These are phyloP conservation scores for Endotricha flammealis DNA, from an alignment of 2,888 invertebrate genomes.

Conservation along the genomic window DNA sequence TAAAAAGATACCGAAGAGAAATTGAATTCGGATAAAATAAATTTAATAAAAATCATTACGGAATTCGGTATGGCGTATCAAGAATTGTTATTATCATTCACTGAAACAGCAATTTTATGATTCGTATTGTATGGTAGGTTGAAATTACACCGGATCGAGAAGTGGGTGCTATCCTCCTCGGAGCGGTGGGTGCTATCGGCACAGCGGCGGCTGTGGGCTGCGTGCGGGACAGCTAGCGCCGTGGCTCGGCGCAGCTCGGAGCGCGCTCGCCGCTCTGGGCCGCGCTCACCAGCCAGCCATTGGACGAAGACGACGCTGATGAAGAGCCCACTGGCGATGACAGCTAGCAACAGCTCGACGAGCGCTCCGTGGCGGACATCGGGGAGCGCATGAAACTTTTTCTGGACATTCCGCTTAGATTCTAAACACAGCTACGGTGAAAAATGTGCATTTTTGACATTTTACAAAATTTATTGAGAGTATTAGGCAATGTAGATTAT, in stretches of 20 bases:
- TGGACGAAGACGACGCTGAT: constrained; percentile 58
- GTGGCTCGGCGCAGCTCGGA: constrained; percentile 67
- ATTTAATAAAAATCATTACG: too few relatives aligned
- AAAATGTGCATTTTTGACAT: not conserved
- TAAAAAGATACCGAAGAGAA: too few relatives aligned
- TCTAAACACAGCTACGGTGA: constrained; percentile 35
- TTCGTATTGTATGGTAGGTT: constrained; percentile 42
- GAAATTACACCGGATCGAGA: constrained; percentile 73
- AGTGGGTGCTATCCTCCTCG: constrained; percentile 60
- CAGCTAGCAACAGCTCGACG: constrained; percentile 78
- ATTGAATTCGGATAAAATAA: too few relatives aligned
- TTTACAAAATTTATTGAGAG: not conserved
- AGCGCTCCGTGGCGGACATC: constrained; percentile 74
- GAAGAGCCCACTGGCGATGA: constrained; percentile 41
- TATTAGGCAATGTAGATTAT: not conserved
- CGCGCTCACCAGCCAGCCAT: constrained; percentile 84
- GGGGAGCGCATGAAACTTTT: constrained; percentile 76
- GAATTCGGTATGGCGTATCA: too few relatives aligned
- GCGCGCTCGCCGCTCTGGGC: constrained; percentile 87
- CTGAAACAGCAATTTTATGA: too few relatives aligned
- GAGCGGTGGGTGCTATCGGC: constrained; percentile 54
- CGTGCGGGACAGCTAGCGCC: constrained; percentile 79
- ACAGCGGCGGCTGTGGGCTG: constrained; percentile 52
- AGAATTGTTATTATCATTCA: too few relatives aligned
- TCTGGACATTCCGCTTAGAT: constrained; percentile 78